These are phyloP conservation scores for Scopus umbretta DNA, from an alignment of 2,113 vertebrate genomes.

Conservation along the genomic window DNA sequence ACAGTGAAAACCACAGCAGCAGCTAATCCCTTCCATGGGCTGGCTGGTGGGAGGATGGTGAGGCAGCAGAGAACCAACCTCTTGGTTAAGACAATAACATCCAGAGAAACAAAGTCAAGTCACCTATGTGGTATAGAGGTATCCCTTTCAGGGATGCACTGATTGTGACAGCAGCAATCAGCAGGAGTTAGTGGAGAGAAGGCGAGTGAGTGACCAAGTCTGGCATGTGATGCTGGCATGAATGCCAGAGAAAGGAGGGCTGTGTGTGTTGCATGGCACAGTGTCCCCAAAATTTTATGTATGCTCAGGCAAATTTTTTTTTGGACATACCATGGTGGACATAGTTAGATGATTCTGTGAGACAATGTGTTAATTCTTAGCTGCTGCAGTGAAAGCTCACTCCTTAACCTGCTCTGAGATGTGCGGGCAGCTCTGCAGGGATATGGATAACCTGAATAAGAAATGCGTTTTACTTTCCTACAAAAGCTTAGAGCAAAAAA, in stretches of 20 bases:
- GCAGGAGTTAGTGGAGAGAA: not conserved
- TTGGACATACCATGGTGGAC: too few species aligned
- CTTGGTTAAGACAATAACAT: not conserved
- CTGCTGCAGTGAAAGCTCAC: not conserved
- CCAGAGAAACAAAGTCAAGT: not conserved
- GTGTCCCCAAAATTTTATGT: accelerated
- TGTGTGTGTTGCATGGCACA: too few species aligned
- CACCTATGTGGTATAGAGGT: too few species aligned
- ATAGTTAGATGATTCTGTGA: too few species aligned
- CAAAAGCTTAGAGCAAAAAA: not conserved
- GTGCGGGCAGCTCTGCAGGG: not conserved
- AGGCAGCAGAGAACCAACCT: not conserved
- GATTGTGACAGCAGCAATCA: not conserved
- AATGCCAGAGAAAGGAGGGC: not conserved
- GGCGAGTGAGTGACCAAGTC: not conserved
- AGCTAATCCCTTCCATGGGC: not conserved
- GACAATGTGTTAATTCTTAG: not conserved
- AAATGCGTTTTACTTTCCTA: not conserved
- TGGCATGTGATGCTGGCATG: not conserved
- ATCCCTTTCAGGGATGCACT: not conserved
- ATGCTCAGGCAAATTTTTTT: not conserved
- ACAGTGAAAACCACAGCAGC: not conserved
- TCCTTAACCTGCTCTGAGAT: not conserved
- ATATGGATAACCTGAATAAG: not conserved
- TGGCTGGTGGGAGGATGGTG: not conserved